Evolutionary conservation across 2,797 vertebrate species (phyloP).

Genomic region (Tamandua tetradactyla): DNA sequence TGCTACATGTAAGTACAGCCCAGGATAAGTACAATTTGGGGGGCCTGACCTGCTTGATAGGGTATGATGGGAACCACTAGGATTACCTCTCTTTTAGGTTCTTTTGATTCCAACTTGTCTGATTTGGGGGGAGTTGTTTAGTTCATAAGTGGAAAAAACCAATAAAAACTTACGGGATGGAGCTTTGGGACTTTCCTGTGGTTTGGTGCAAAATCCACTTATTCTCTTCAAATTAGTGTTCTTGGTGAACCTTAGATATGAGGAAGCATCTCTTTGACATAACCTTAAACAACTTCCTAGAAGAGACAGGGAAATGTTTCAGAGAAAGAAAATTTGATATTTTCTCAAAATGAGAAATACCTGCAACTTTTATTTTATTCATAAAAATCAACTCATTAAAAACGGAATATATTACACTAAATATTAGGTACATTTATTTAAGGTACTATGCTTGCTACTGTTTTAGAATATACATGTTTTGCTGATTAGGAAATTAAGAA

Average conservation of each 20-base stretch:
- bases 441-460: not conserved
- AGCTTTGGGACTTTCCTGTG: slow-evolving; percentile 78
- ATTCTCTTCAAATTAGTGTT: slow-evolving; percentile 55
- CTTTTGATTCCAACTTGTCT: not conserved
- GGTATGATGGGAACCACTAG: not conserved
- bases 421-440: not conserved
- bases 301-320: slow-evolving; percentile 58
- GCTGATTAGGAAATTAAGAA: slow-evolving; percentile 19
- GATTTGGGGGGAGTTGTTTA: not conserved
- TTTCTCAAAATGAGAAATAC: slow-evolving; percentile 44
- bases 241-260: slow-evolving; percentile 53
- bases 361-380: not conserved
- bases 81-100: not conserved
- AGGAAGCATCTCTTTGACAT: slow-evolving; percentile 73
- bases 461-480: slow-evolving; percentile 45
- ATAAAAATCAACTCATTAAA: slow-evolving; percentile 32
- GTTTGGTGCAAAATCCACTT: slow-evolving; percentile 89
- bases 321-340: slow-evolving; percentile 25
- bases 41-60: not conserved
- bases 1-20: not conserved
- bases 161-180: slow-evolving; percentile 72
- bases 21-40: not conserved
- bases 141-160: not conserved
- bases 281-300: slow-evolving; percentile 77
- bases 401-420: not conserved